Evolutionary conservation across 2,113 vertebrate species (phyloP).

Genomic region (Numenius arquata): DNA sequence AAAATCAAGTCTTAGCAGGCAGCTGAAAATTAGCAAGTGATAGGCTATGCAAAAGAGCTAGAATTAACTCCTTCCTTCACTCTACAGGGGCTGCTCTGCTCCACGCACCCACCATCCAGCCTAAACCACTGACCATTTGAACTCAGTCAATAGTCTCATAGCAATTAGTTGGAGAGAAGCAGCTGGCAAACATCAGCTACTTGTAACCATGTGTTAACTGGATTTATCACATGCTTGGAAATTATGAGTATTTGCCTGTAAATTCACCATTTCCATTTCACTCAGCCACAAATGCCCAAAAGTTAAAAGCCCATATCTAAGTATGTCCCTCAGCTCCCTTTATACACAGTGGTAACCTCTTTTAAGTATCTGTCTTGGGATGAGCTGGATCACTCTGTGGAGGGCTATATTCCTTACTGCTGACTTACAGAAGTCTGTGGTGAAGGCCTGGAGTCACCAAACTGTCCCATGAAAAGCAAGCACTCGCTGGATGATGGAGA

Average conservation of each 20-base stretch:
- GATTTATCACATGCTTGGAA: conserved; percentile 21
- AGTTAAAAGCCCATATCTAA: neutral
- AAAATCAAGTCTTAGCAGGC: neutral
- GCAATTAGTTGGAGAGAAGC: neutral
- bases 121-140: neutral
- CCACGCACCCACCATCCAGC: neutral
- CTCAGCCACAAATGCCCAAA: neutral
- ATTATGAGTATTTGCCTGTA: neutral
- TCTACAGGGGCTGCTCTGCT: neutral
- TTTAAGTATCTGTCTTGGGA: neutral
- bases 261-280: neutral
- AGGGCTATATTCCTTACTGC: neutral
- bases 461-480: neutral
- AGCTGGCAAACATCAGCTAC: neutral
- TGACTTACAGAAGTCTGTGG: neutral
- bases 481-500: neutral
- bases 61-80: conserved; percentile 6
- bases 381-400: neutral
- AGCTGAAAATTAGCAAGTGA: neutral
- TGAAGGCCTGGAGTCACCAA: neutral
- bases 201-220: neutral
- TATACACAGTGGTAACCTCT: neutral
- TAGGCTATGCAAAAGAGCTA: neutral
- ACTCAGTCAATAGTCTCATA: neutral
- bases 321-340: neutral